A percentile compares a stretch with the other conserved stretches of the same genome.
Conservation (phyloP, 2,797 vertebrate species). For the Anisognathus igniventris region DNA sequence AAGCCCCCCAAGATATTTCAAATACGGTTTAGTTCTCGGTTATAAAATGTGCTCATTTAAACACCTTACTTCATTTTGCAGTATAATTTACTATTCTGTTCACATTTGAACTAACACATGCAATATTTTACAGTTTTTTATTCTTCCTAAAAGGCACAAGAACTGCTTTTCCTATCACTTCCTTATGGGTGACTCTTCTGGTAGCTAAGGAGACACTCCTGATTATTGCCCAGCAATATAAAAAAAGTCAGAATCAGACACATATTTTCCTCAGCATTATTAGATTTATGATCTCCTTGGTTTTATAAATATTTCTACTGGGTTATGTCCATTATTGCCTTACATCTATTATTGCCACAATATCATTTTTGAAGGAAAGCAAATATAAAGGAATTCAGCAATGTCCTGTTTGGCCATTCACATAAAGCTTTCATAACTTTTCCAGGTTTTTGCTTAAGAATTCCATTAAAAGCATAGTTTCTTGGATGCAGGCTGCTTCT, state of each 20-base stretch:
- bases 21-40: accelerated
- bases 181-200: not conserved
- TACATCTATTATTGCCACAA: not conserved
- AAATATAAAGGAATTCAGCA: not conserved
- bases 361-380: not conserved
- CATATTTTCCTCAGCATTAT: not conserved
- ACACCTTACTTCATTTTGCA: not conserved
- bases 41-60: not conserved
- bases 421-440: not conserved
- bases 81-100: not conserved
- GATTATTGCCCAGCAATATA: not conserved
- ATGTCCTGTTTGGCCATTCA: not conserved
- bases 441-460: not conserved
- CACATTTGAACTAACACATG: not conserved
- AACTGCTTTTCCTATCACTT: not conserved
- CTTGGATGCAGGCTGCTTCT: not conserved
- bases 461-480: not conserved
- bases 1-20: not conserved
- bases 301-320: not conserved
- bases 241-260: not conserved
- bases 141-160: not conserved
- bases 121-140: not conserved
- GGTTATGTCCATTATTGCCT: not conserved
- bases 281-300: not conserved
- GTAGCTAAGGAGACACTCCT: not conserved